A percentile compares a stretch with the other conserved stretches of the same genome.
Evolutionary conservation across 2,113 vertebrate species (phyloP).

Genomic region (Gallinago jamesoni): DNA sequence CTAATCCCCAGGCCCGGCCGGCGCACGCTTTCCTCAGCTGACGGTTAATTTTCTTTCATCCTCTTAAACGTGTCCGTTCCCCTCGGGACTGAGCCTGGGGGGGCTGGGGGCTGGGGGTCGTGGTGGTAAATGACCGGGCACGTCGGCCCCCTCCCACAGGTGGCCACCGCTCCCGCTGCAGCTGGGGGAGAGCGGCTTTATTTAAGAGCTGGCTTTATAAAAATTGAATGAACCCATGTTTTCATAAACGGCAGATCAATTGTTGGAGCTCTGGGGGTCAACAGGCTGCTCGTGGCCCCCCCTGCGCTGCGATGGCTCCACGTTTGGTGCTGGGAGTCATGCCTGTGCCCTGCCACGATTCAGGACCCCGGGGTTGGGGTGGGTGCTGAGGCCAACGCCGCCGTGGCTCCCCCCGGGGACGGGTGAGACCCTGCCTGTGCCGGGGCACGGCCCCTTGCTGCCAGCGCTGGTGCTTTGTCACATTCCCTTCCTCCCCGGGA

Average conservation of each 20-base stretch:
- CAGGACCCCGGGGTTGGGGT: accelerated
- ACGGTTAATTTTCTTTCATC: slow-evolving; percentile 48
- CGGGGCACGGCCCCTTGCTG: background rate
- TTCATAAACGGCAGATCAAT: background rate
- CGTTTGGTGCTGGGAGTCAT: accelerated
- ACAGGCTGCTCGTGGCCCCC: background rate
- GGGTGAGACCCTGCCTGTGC: background rate
- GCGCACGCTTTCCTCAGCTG: slow-evolving; percentile 48
- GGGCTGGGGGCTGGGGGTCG: background rate
- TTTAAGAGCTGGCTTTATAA: background rate
- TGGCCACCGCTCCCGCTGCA: background rate
- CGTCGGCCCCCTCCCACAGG: background rate
- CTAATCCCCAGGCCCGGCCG: background rate
- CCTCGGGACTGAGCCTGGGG: background rate
- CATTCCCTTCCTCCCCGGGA: background rate
- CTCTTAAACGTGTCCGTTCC: slow-evolving; percentile 30
- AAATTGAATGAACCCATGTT: background rate
- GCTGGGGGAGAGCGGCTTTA: background rate
- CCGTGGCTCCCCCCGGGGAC: background rate
- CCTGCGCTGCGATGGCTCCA: background rate
- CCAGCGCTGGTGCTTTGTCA: background rate
- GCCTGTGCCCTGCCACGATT: accelerated
- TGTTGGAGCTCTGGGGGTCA: background rate
- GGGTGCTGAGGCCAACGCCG: background rate
- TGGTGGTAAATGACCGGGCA: background rate